phyloP scores from a whole-genome alignment of 2,113 vertebrate species.

The Scomber japonicus region DNA sequence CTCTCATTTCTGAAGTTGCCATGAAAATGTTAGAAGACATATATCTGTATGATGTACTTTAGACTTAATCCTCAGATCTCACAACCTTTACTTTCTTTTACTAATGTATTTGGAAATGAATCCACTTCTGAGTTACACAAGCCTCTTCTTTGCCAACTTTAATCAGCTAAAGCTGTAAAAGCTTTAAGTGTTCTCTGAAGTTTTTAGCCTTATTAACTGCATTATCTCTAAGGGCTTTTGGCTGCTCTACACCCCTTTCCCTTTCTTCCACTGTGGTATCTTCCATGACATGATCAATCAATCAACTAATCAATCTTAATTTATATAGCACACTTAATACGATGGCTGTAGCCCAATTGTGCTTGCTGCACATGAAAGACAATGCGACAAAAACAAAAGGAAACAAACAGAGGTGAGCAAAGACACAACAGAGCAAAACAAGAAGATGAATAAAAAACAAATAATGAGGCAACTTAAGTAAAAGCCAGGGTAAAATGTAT shows the following conservation, averaged over 20 bases:
- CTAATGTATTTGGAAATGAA: slow-evolving; percentile 18
- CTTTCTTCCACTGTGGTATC: slow-evolving; percentile 8
- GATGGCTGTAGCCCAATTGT: too few relatives aligned
- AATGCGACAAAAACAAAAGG: too few relatives aligned
- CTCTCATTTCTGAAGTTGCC: background rate
- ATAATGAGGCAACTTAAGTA: too few relatives aligned
- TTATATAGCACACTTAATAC: too few relatives aligned
- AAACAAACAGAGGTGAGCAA: too few relatives aligned
- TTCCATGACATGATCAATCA: slow-evolving; percentile 4
- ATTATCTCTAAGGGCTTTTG: slow-evolving; percentile 29
- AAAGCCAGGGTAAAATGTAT: too few relatives aligned
- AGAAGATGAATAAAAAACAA: too few relatives aligned
- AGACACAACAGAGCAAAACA: too few relatives aligned
- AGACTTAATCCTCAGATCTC: background rate
- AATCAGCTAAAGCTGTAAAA: slow-evolving; percentile 43
- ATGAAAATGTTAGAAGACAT: background rate
- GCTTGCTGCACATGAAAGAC: too few relatives aligned
- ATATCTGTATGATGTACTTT: slow-evolving; percentile 8
- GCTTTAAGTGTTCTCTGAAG: slow-evolving; percentile 28
- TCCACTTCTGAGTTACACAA: slow-evolving; percentile 8
- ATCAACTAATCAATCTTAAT: too few relatives aligned
- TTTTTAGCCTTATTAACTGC: slow-evolving; percentile 23
- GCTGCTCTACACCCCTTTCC: slow-evolving; percentile 25
- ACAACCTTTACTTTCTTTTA: slow-evolving; percentile 20
- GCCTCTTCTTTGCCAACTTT: slow-evolving; percentile 31